phyloP scores from a whole-genome alignment of 2,888 invertebrate genomes.

The Crocallis elinguaria region DNA sequence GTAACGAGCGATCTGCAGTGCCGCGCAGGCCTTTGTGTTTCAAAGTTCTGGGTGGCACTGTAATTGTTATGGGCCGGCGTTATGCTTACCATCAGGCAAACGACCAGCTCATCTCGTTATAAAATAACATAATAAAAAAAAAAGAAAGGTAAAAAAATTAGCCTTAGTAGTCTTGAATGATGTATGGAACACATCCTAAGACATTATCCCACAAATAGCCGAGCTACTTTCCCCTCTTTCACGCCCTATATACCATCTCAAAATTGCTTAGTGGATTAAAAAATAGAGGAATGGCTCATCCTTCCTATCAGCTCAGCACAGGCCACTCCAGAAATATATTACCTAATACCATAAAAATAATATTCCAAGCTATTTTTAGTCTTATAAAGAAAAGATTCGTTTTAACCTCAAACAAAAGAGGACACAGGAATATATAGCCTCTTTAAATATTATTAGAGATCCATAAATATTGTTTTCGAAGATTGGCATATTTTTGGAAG shows the following conservation, averaged over 20 bases:
- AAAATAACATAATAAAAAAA: no score
- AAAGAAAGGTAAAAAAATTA: no score
- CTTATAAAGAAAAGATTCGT: background rate
- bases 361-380: background rate
- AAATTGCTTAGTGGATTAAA: slow-evolving; percentile 21
- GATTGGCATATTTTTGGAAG: slow-evolving; percentile 4
- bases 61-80: no score
- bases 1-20: no score
- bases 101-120: no score
- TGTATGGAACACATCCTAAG: no score
- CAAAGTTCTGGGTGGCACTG: no score
- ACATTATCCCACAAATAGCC: background rate
- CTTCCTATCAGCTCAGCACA: slow-evolving; percentile 15
- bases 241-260: background rate
- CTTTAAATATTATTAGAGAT: background rate
- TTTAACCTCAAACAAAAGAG: background rate
- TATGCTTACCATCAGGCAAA: no score
- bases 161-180: no score
- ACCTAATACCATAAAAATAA: background rate
- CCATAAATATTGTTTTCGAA: background rate
- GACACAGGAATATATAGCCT: background rate
- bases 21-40: no score
- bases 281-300: slow-evolving; percentile 2
- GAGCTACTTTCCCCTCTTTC: background rate
- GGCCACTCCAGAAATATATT: slow-evolving; percentile 4